Evolutionary conservation across 2,797 vertebrate species (phyloP), one percentile per base, ranked within the genome.

Genomic region (Rhinella marina): DNA sequence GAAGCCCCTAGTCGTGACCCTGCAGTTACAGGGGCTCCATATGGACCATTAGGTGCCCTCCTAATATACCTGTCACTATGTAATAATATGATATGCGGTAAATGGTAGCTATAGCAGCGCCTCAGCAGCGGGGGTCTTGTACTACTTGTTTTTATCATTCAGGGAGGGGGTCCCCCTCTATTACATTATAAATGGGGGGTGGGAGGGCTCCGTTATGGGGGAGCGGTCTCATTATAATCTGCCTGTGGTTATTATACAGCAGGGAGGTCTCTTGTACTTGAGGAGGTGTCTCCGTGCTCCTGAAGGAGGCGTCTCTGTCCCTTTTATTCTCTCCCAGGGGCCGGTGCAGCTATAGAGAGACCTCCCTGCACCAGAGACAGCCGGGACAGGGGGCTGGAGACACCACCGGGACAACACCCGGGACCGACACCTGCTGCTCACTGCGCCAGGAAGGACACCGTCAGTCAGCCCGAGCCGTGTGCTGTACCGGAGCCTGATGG

Each of bases 291-390:
- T 73, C 32, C 3, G 12, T 57, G 1, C 23, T n/a, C 29, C 13
- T 23, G 13, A 11, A n/a, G 54, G 82, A 57, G 29, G 68, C 72
- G 66, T 4, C 82, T 56, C 81, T 61, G 68, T 76, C 82, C 70
- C 82, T 73, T 76, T 76, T 75, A 84, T 84, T 64, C 70, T 85
- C 32, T 85, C 32, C 52, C 29, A 59, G 68, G 32, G 66, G 29
- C 68, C 62, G 82, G 54, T 48, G 57, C 83, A 75, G 68, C 29
- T 12, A 57, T 25, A 25, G 9, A 78, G 70, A 81, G 59, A 48
- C 57, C 27, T 62, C 70, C 70, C 70, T 76, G 82, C 70, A 76
- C 29, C 82, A 84, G 29, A 66, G 29, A 84, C 70, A 50, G 82
- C 82, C 82, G 70, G 70, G 68, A 76, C 82, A 17, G 56, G 68